A percentile compares a stretch with the other conserved stretches of the same genome.
Conservation (phyloP, 2,113 vertebrate species). For the Mionectes macconnelli region DNA sequence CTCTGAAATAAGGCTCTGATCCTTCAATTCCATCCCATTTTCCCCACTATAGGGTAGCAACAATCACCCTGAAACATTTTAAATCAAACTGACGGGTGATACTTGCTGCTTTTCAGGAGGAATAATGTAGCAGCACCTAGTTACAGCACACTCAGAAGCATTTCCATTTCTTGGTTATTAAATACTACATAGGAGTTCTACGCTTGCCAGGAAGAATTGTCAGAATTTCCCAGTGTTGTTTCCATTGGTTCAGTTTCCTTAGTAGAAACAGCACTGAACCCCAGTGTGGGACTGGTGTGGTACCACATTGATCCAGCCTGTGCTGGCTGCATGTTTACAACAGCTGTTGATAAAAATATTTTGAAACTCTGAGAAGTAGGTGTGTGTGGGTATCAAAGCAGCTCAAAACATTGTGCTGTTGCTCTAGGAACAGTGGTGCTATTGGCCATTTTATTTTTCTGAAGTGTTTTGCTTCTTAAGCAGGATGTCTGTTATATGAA, state of each 20-base stretch:
- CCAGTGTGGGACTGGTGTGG: neutral
- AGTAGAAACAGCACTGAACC: neutral
- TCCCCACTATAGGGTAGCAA: neutral
- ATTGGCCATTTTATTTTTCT: neutral
- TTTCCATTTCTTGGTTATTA: neutral
- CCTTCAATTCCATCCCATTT: neutral
- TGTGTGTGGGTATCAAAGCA: neutral
- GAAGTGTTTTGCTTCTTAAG: neutral
- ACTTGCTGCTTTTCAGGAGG: neutral
- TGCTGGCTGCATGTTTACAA: accelerated
- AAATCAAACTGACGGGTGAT: neutral
- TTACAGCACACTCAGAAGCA: neutral
- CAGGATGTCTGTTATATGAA: neutral
- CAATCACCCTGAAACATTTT: neutral
- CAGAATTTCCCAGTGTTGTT: neutral
- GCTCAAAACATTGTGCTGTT: neutral
- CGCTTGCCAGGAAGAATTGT: neutral
- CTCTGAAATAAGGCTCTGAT: neutral
- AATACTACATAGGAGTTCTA: neutral
- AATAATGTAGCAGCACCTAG: neutral
- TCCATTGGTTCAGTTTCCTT: neutral
- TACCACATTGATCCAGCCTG: accelerated
- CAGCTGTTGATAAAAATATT: neutral
- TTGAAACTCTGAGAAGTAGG: neutral
- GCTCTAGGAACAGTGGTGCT: neutral